Evolutionary conservation across 2,113 vertebrate genomes (phyloP).

Genomic region (Cygnus buccinator): DNA sequence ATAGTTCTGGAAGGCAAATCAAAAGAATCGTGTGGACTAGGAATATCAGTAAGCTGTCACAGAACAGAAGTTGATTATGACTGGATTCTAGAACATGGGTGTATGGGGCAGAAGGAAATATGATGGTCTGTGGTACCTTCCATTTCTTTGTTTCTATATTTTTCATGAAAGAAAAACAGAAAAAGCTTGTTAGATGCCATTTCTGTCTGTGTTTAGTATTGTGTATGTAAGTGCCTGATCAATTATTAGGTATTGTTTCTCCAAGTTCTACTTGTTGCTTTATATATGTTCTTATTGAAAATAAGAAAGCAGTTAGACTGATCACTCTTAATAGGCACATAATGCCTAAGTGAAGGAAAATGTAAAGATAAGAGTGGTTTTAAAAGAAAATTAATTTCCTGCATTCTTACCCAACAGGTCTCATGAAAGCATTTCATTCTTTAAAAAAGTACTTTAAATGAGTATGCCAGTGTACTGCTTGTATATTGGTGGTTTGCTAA

Average conservation of each 20-base stretch:
- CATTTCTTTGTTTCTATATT: background rate
- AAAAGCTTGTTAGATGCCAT: background rate
- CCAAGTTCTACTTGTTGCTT: background rate
- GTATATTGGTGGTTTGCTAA: conserved; percentile 15
- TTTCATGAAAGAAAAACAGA: background rate
- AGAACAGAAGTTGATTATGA: background rate
- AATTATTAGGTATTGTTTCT: background rate
- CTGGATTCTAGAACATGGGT: background rate
- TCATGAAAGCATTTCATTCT: conserved; percentile 1
- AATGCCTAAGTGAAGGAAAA: background rate
- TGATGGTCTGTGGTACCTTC: background rate
- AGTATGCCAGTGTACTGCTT: background rate
- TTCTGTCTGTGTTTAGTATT: background rate
- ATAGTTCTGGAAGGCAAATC: background rate
- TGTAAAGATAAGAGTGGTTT: background rate
- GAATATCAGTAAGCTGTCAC: background rate
- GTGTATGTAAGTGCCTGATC: background rate
- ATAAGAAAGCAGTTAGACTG: background rate
- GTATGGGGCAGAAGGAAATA: background rate
- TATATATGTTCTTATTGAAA: background rate
- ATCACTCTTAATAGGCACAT: background rate
- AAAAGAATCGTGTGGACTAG: background rate
- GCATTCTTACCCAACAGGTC: background rate
- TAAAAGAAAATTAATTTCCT: background rate
- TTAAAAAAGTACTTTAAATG: background rate